Evolutionary conservation across 1,140 invertebrate species (phyloP), one percentile per base, ranked within the genome.

Genomic region (Drosophila kohkoa): DNA sequence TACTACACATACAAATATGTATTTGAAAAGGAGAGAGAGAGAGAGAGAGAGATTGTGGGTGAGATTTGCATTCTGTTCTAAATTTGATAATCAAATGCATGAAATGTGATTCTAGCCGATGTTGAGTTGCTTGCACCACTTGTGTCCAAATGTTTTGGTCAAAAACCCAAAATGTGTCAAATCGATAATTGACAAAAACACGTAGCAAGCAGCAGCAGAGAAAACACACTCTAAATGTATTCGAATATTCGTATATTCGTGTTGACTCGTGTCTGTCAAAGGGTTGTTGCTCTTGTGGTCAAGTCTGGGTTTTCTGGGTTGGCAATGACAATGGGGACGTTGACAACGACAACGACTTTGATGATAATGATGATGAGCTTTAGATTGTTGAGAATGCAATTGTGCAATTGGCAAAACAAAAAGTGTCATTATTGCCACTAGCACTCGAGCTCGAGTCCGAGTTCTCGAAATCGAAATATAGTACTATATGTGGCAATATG

Each of bases 141-240:
- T 20, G 58, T 83, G 83, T 87, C 82, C 76, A 79, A 86, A 88
- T 88, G 83, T 38, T 78, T 88, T 81, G 76, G 60, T 49, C 59
- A 66, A 48, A 78, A 75, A 62, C 35, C 60, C 60, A 67, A 87
- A 87, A 87, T 87, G 85, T 87, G 83, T 83, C 83, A 89, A 87
- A 89, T 87, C 83, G 85, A 89, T 87, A 89, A 89, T 88, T 88
- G 85, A 46, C 85, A 77, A 88, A 79, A 77, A 60, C 52, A 69
- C 15, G 57, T n/a, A 32, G 35, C 30, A 5, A 32, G 30, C 43
- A 69, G 51, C 43, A 60, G 11, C 41, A 48, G 6, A 8, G 13
- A 66, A 70, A n/a, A 48, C 41, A 41, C 28, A 28, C 28, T 25
- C 20, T 25, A 25, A 25, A 25, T 25, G 3, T 25, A 25, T 25